Evolutionary conservation across 2,888 invertebrate genomes (phyloP), one percentile per base, ranked within the genome.

Genomic region (Pachydiplax longipennis): DNA sequence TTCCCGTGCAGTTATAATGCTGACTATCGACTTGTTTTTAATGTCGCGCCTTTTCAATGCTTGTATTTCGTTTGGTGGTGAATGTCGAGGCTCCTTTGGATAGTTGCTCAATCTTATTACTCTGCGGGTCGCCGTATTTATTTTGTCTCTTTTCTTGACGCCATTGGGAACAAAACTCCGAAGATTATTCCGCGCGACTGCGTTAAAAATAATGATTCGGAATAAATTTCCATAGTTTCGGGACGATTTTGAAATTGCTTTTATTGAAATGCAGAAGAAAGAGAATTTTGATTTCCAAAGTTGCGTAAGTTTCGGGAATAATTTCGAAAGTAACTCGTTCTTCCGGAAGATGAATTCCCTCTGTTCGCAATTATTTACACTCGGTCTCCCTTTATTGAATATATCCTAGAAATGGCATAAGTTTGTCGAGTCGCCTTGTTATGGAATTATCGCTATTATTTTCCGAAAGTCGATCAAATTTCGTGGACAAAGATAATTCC

Each of bases 201-300:
- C 22, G 61, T 87, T 61, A 87, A 65, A 87, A 87, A 37, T 87
- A 87, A 61, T 40, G 37, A 87, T 61, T 87, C 61, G 37, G 65
- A 35, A 87, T 37, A 61, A 35, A 87, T 87, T 87, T 61, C 87
- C 87, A 65, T 65, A 87, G 37, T 37, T 61, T 37, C n/a, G 61
- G 61, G 87, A 37, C 35, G 61, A 25, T n/a, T 61, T 87, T 12
- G 61, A 40, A 61, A 37, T 73, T 37, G 37, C 87, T 87, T 65
- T 61, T 87, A 65, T 87, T 87, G 87, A 65, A 65, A 87, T 87
- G 15, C 87, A 0, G n/a, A 87, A 37, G 58, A 61, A 48, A 65
- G 18, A n/a, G n/a, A 58, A 87, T 65, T 87, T 65, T 37, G 61
- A 61, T 87, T 87, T 61, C 37, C 37, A 87, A 87, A 87, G 87